Evolutionary conservation across 2,797 vertebrate genomes (phyloP), one percentile per base, ranked within the genome.

Genomic region (Sebastes trivittatus): DNA sequence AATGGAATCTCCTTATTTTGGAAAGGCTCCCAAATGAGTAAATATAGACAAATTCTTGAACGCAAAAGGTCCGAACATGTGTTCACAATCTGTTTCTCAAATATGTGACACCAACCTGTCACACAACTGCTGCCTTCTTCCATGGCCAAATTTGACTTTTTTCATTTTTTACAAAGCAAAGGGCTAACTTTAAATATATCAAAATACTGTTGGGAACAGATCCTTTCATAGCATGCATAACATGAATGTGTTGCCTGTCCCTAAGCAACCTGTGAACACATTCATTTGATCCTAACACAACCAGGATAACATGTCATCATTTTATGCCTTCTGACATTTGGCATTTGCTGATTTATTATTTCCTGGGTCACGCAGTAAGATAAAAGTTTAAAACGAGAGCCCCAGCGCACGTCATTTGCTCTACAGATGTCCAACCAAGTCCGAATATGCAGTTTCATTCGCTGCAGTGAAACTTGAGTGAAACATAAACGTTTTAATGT

Each of bases 31-130:
- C 60, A 11, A 64, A 88, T 76, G 20, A 76, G 16, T 78, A 71
- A 88, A 85, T 78, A 81, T 73, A 78, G 62, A 77, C 32, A 80
- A 77, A 88, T 83, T 75, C 80, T 83, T 88, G 54, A 83, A 77
- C 58, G 18, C 65, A 78, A 62, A 82, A 75, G 49, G 49, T 67
- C 77, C 70, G 80, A 77, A 87, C 89, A 92, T 88, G 82, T 93
- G 93, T 87, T 91, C 81, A 38, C 89, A 93, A 87, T 90, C 76
- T 92, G 89, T 88, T 89, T 78, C 72, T 87, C 71, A 85, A 82
- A 69, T 78, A 82, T 75, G 61, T 76, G 87, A 86, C 83, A 90
- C 59, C 61, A 60, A 80, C 78, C 78, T 90, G 87, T 86, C 79
- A 49, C 77, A 84, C 54, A 76, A 78, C 56, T 75, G 68, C 72